Evolutionary conservation across 2,888 invertebrate species (phyloP), one percentile per base, ranked within the genome.

Genomic region (Drosophila basisetae): DNA sequence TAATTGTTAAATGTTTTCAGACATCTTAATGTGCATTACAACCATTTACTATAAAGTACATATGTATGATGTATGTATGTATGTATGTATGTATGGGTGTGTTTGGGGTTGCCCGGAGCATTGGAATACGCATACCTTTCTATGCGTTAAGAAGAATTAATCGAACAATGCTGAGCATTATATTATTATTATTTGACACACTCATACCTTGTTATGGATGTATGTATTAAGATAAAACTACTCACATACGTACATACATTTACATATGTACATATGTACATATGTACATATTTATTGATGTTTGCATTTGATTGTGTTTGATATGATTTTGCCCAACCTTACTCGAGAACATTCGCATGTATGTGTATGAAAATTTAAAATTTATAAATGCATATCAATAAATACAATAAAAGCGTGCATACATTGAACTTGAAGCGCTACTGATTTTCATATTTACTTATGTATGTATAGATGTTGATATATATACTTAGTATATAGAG

Each of bases 371-470:
- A 63, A 76, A 73, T 64, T 83, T 79, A 76, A 81, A 82, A 77
- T 74, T 83, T 79, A 84, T 83, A 81, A 84, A 84, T 84, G 88
- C 84, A 84, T 84, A 84, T 84, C 84, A 84, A 67, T 83, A 77
- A 83, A 81, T 72, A 84, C 84, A 87, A 84, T 87, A 83, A 83
- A 69, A 37, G 58, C 49, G 69, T 47, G 47, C 65, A 74, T 47
- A 37, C 53, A 79, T 76, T 43, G 56, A 47, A 75, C 59, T 70
- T 62, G 55, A 65, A 63, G 59, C 68, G 59, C 61, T 68, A 55
- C 47, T 37, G 52, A 47, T 47, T 47, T 47, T 47, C 47, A 47
- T 25, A 47, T 47, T 47, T 25, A 47, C 47, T 25, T 47, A 47
- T 47, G 25, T 47, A 47, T 47, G 47, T 47, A 47, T 47, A 63